Percentiles rank a stretch among this genome's conserved stretches.
phyloP scores from a whole-genome alignment of 2,888 invertebrate genomes.

The Scaptomyza flava region DNA sequence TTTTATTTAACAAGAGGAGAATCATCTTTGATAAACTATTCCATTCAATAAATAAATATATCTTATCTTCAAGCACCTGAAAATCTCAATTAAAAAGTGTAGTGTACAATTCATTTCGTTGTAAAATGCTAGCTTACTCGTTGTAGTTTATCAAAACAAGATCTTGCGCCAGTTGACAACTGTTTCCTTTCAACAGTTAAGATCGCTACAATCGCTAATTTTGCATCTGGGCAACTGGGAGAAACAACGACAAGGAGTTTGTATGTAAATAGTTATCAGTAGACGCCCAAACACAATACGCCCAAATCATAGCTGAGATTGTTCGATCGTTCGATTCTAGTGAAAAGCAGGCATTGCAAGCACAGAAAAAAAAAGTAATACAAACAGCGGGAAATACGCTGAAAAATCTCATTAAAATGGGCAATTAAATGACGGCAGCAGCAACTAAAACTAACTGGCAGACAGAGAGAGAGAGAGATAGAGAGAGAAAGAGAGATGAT shows the following conservation, averaged over 20 bases:
- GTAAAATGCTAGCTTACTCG: conserved; percentile 5
- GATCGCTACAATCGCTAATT: conserved; percentile 69
- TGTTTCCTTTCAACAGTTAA: conserved; percentile 61
- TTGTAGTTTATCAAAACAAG: conserved; percentile 28
- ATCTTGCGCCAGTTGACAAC: conserved; percentile 54
- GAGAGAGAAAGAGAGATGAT: conserved; percentile 8
- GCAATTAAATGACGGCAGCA: conserved; percentile 78
- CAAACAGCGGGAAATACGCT: conserved; percentile 43
- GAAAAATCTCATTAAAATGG: conserved; percentile 80
- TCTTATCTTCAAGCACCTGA: neutral
- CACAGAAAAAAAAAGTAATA: conserved; percentile 7
- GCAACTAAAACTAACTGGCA: conserved; percentile 63
- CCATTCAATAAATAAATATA: too few relatives aligned
- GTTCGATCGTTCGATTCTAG: conserved; percentile 33
- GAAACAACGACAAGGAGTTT: conserved; percentile 63
- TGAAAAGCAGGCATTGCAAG: conserved; percentile 54
- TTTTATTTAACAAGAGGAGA: neutral
- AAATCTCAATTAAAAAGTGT: conserved; percentile 6
- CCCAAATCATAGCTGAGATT: conserved; percentile 55
- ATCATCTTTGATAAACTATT: too few relatives aligned
- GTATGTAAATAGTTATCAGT: conserved; percentile 61
- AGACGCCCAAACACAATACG: conserved; percentile 76
- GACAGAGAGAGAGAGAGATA: conserved; percentile 30
- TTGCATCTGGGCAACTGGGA: conserved; percentile 56
- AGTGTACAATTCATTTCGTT: conserved; percentile 17